Evolutionary conservation across 2,797 vertebrate species (phyloP), one percentile per base, ranked within the genome.

Genomic region (Enteromius unitaeniatus): DNA sequence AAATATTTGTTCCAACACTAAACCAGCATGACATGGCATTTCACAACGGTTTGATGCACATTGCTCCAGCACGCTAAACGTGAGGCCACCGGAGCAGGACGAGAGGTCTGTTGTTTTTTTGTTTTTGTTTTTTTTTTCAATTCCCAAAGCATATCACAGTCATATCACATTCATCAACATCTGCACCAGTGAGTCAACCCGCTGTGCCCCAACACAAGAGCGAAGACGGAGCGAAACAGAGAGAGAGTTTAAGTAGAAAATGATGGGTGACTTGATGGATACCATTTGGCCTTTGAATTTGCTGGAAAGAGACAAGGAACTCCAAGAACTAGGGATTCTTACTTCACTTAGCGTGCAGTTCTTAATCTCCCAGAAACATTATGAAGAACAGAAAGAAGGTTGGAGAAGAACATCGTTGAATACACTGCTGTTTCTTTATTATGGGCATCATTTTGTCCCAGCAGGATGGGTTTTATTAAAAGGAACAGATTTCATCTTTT

Each of bases 1-100:
- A 96, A 95, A 96, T 95, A 95, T 95, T 96, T 95, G 93, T 91
- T 92, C 92, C 86, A 87, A 88, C 83, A 91, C 93, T 93, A 95
- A 94, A 95, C 90, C 92, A 87, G 92, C 91, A 92, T 94, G 93
- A 94, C 94, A 94, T 94, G 94, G 93, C 94, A 93, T 93, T 95
- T 93, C 91, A 93, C 93, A 92, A 90, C 85, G 91, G 93, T 92
- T 92, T 93, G 91, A 94, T 90, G 89, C 90, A 90, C 86, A 81
- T 87, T 87, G 87, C 89, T 92, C 88, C 88, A 89, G 89, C 92
- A 93, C 92, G 91, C 93, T 92, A 93, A 92, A 93, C 91, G 90
- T 84, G 88, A 8, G 84, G 91, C 90, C 90, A 91, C 92, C 94
- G 91, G 91, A 90, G 89, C 89, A 88, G 92, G 91, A 89, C 81